Percentiles rank a stretch among this genome's conserved stretches.
These are phyloP conservation scores for Semnornis frantzii DNA, from an alignment of 2,113 vertebrate species.

Conservation along the genomic window DNA sequence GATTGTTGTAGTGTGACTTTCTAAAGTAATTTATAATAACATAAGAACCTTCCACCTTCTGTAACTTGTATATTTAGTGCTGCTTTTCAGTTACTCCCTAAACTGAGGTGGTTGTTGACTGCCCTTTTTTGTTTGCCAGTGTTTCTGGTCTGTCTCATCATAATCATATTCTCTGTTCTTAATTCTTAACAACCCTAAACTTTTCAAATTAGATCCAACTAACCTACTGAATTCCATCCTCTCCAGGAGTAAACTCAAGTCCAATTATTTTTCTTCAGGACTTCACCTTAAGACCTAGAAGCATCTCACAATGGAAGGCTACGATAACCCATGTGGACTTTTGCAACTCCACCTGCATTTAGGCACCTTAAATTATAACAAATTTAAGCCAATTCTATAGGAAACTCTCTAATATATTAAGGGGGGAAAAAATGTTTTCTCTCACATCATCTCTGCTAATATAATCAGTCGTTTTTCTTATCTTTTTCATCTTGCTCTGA, in stretches of 20 bases:
- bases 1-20: background rate
- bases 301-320: background rate
- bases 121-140: background rate
- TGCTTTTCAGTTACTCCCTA: background rate
- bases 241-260: background rate
- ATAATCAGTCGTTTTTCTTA: background rate
- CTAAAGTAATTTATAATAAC: background rate
- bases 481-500: background rate
- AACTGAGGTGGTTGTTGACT: background rate
- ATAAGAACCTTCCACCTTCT: background rate
- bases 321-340: background rate
- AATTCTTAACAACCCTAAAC: background rate
- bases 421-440: background rate
- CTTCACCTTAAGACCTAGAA: background rate
- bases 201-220: background rate
- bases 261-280: background rate
- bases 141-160: background rate
- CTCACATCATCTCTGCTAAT: background rate
- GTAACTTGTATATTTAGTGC: background rate
- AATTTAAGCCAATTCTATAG: background rate
- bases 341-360: background rate
- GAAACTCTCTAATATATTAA: background rate
- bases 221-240: background rate
- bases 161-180: background rate
- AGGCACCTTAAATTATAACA: background rate